Evolutionary conservation across 2,888 invertebrate species (phyloP).

Genomic region (Lasioglossum villosulum): DNA sequence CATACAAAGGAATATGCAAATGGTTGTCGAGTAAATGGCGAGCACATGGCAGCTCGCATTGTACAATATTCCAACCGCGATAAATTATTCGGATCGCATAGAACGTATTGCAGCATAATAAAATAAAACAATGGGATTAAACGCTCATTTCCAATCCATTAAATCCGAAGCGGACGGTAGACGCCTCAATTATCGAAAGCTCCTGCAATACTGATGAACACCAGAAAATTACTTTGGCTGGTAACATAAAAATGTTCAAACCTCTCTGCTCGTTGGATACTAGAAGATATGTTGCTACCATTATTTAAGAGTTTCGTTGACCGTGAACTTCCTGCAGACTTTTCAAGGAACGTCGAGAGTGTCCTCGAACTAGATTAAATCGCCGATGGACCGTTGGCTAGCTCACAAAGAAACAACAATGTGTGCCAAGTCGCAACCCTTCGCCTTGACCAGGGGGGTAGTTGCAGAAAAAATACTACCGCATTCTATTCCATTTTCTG

Average conservation of each 20-base stretch:
- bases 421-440: not conserved
- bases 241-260: not conserved
- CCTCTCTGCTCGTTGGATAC: not conserved
- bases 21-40: not conserved
- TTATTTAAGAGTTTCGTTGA: not conserved
- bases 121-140: conserved; percentile 3
- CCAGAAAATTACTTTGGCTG: not conserved
- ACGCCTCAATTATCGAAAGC: not conserved
- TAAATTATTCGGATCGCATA: conserved; percentile 1
- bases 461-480: not conserved
- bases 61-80: not conserved
- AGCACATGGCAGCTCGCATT: not conserved
- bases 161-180: not conserved
- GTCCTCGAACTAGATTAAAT: conserved; percentile 12
- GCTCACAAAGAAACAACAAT: not conserved
- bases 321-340: not conserved
- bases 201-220: not conserved
- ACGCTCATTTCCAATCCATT: not conserved
- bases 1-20: not conserved
- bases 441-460: not conserved
- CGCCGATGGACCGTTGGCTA: not conserved
- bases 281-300: not conserved
- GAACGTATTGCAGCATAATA: not conserved
- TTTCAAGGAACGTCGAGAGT: not conserved
- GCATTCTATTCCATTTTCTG: not conserved